Conservation (phyloP, 1,140 invertebrate genomes). For the Drosophila mayri region DNA sequence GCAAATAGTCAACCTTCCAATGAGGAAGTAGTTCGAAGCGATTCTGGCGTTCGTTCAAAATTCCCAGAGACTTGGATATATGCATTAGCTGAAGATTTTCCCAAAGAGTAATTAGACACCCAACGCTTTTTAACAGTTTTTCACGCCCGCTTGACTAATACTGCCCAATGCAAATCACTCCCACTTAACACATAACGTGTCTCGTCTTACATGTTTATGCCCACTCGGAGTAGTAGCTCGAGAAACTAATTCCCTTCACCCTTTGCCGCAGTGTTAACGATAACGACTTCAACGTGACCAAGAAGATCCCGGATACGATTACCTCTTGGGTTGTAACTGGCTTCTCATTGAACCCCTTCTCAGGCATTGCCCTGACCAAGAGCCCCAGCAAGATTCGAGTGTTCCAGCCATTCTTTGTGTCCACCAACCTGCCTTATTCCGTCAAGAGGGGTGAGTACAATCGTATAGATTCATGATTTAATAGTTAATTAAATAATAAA, state of each 20-base stretch:
- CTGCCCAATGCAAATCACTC: not conserved
- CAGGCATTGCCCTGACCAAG: constrained; percentile 93
- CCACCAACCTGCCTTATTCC: constrained; percentile 92
- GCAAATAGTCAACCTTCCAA: not conserved
- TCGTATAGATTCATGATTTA: not conserved
- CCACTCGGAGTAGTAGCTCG: too few species aligned
- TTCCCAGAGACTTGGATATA: constrained; percentile 35
- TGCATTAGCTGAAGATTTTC: constrained; percentile 18
- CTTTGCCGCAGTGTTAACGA: constrained; percentile 36
- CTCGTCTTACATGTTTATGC: constrained; percentile 1
- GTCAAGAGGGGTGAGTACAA: constrained; percentile 89
- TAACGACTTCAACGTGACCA: constrained; percentile 75
- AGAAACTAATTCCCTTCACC: not conserved
- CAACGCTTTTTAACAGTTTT: constrained; percentile 14
- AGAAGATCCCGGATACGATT: constrained; percentile 93
- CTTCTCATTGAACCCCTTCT: constrained; percentile 94
- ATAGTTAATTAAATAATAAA: not conserved
- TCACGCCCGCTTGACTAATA: constrained; percentile 10
- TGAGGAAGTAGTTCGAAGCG: not conserved
- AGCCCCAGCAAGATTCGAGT: constrained; percentile 91
- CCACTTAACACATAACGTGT: constrained; percentile 8
- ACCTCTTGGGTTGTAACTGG: constrained; percentile 97
- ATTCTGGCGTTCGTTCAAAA: constrained; percentile 20
- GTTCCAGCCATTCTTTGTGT: constrained; percentile 95
- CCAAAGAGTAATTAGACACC: constrained; percentile 23